Percentiles rank a stretch among this genome's conserved stretches.
Conservation (phyloP, 2,113 vertebrate genomes). For the Mormoops blainvillei region DNA sequence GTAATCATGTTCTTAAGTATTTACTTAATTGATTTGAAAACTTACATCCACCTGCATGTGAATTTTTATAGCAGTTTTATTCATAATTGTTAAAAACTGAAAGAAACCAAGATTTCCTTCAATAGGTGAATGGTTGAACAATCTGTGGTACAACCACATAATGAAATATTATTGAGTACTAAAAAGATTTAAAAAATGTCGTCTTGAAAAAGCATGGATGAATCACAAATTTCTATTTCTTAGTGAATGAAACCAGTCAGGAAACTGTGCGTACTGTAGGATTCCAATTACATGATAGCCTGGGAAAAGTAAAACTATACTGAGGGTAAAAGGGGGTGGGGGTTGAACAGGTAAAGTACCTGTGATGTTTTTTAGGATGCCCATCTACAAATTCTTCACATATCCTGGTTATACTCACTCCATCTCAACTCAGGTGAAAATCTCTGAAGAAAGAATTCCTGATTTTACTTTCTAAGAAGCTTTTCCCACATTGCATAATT, state of each 20-base stretch:
- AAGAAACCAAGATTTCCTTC: not conserved
- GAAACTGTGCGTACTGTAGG: not conserved
- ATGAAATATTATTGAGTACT: not conserved
- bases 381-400: not conserved
- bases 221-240: not conserved
- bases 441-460: not conserved
- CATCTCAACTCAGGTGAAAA: not conserved
- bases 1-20: not conserved
- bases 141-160: not conserved
- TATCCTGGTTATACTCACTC: too few species aligned
- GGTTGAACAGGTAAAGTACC: not conserved
- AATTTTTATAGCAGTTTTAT: not conserved
- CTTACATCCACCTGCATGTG: not conserved
- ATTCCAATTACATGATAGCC: not conserved
- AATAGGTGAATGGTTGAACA: not conserved
- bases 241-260: not conserved
- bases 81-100: not conserved
- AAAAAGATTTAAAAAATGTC: too few species aligned
- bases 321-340: not conserved
- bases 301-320: not conserved
- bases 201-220: not conserved
- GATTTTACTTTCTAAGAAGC: not conserved
- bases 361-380: not conserved
- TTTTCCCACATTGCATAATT: not conserved
- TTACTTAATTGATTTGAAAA: not conserved